These are phyloP conservation scores for Belgica antarctica DNA, from an alignment of 2,888 invertebrate genomes.

Conservation along the genomic window DNA sequence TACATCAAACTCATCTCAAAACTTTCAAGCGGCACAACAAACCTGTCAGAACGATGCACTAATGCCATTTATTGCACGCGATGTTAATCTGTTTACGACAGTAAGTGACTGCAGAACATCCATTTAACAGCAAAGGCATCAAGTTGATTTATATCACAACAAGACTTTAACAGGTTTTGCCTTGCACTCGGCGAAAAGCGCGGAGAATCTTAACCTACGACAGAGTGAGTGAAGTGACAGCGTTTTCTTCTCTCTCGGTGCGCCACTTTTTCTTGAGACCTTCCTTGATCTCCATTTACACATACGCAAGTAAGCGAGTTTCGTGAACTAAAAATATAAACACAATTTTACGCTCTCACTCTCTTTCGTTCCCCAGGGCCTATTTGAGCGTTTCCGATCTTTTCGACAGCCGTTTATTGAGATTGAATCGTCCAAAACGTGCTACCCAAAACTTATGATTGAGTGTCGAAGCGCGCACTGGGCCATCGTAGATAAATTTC, in stretches of 20 bases:
- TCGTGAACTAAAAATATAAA: constrained; percentile 11
- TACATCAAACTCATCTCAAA: too few species aligned
- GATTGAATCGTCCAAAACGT: background rate
- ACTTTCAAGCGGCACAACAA: too few species aligned
- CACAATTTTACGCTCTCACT: too few species aligned
- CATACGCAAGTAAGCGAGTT: background rate
- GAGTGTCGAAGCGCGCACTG: background rate
- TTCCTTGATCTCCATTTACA: constrained; percentile 13
- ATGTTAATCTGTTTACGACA: background rate
- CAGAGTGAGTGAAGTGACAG: background rate
- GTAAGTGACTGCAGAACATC: background rate
- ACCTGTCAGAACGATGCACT: too few species aligned
- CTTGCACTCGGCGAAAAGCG: background rate
- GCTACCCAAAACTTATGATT: background rate
- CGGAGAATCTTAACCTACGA: constrained; percentile 5
- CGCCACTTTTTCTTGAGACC: background rate
- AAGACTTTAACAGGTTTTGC: background rate
- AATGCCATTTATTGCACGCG: too few species aligned
- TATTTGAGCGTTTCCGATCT: background rate
- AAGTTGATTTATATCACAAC: background rate
- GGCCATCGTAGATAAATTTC: background rate
- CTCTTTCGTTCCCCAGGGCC: background rate
- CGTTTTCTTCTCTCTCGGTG: background rate
- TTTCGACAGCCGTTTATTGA: background rate
- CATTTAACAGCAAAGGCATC: background rate